phyloP scores from a whole-genome alignment of 2,113 vertebrate species.

The Phaethon lepturus region DNA sequence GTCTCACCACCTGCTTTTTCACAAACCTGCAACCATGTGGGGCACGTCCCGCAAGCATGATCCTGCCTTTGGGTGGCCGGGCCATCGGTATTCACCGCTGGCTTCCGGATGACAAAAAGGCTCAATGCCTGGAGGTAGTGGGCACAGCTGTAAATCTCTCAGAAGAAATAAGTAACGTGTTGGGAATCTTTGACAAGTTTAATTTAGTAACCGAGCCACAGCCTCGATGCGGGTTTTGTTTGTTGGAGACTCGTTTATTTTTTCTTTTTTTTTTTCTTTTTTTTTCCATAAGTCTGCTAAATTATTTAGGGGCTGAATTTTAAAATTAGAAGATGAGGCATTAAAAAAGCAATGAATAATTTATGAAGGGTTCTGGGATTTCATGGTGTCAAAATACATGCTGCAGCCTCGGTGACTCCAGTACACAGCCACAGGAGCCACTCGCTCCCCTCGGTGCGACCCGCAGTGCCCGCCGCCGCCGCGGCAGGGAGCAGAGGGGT shows the following conservation, averaged over 20 bases:
- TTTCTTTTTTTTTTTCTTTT: background rate
- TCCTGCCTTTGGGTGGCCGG: background rate
- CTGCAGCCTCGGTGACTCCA: slow-evolving; percentile 36
- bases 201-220: background rate
- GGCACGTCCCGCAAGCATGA: background rate
- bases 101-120: background rate
- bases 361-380: slow-evolving; percentile 59
- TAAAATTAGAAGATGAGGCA: slow-evolving; percentile 65
- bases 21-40: background rate
- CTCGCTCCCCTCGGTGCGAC: fast-evolving
- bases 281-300: slow-evolving; percentile 8
- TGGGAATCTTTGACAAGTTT: background rate
- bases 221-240: background rate
- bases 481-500: background rate
- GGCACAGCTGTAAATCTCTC: background rate
- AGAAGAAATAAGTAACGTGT: background rate
- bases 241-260: background rate
- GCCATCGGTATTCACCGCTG: background rate
- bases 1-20: background rate
- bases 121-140: background rate
- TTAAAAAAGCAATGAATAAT: slow-evolving; percentile 50
- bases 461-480: background rate
- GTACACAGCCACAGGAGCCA: background rate
- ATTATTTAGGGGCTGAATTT: slow-evolving; percentile 68
- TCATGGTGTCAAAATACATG: background rate